Base-by-base conservation (phyloP, 2,888 invertebrate species). In the Drosophila hamatofila region DNA sequence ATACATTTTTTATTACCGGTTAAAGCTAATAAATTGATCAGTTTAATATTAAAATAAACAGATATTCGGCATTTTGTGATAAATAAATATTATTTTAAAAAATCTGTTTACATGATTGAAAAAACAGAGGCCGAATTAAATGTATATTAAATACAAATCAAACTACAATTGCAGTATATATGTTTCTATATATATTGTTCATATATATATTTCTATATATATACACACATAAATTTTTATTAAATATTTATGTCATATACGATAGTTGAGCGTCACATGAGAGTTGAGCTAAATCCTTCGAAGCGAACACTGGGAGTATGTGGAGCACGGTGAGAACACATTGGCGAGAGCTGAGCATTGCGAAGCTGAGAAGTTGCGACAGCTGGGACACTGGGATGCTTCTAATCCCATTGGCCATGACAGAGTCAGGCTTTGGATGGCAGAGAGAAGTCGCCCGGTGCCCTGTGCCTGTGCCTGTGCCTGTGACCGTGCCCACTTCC, bases 401-500 rank as follows among this genome's bases (percentile, higher is more conserved):
- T 67, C 71, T 78, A 85, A 79, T 80, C 75, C 73, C 69, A 58
- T 51, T 68, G 72, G 65, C 72, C 69, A 59, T 72, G 72, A 61
- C 62, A 67, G 69, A 69, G 71, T 37, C 54, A 12, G 61, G 86
- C 67, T 80, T 82, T 77, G 64, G 80, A 60, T 70, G 62, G 61
- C 80, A 72, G 4, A 30, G 58, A 71, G 64, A 75, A 78, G 80
- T 78, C 59, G 79, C 60, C 73, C 46, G 7, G 7, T 8, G 46
- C 23, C 75, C 51, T 66, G 41, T 41, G 18, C 11, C 48, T 68
- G 21, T 23, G 14, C 14, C 3, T 7, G 30, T 18, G 49, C 49
- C 51, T 21, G 51, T 21, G 51, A n/a, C 54, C 37, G n/a, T 23
- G 54, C 78, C 71, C 83, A 83, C 87, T 75, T 83, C 83, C 83